These are phyloP conservation scores for Achlya flavicornis DNA, from an alignment of 2,888 invertebrate genomes.

Conservation along the genomic window DNA sequence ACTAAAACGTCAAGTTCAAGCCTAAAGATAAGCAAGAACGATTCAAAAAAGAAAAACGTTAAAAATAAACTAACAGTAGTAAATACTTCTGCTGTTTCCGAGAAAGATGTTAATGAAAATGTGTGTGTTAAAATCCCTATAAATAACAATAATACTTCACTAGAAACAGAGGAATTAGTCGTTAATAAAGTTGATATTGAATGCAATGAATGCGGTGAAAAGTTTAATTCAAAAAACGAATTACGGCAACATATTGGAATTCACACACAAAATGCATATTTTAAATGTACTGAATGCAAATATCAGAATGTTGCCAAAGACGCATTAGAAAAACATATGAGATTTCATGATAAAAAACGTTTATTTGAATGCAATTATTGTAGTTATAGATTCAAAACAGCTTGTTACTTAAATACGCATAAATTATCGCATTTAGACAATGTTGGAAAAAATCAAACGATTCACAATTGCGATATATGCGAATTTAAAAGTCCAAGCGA, in stretches of 20 bases:
- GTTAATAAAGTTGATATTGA: not conserved
- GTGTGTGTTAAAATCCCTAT: not conserved
- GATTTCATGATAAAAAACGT: conserved; percentile 18
- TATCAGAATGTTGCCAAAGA: not conserved
- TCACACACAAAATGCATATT: not conserved
- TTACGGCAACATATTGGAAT: not conserved
- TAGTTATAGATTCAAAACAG: not conserved
- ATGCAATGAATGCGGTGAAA: not conserved
- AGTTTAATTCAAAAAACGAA: conserved; percentile 1
- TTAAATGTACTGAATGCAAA: conserved; percentile 2
- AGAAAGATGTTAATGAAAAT: not conserved
- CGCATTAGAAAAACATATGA: conserved; percentile 17
- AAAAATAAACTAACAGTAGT: not conserved
- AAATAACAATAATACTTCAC: not conserved
- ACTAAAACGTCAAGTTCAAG: not conserved
- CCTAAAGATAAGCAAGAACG: not conserved
- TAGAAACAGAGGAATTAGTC: not conserved
- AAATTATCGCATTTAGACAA: not conserved
- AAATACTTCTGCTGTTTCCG: not conserved
- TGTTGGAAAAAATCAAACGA: not conserved
- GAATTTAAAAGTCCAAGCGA: not conserved
- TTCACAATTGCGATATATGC: not conserved
- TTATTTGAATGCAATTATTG: not conserved
- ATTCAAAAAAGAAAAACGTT: not conserved
- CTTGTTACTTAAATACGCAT: not conserved